Evolutionary conservation across 2,797 vertebrate genomes (phyloP).

Genomic region (Sebastes nivosus): DNA sequence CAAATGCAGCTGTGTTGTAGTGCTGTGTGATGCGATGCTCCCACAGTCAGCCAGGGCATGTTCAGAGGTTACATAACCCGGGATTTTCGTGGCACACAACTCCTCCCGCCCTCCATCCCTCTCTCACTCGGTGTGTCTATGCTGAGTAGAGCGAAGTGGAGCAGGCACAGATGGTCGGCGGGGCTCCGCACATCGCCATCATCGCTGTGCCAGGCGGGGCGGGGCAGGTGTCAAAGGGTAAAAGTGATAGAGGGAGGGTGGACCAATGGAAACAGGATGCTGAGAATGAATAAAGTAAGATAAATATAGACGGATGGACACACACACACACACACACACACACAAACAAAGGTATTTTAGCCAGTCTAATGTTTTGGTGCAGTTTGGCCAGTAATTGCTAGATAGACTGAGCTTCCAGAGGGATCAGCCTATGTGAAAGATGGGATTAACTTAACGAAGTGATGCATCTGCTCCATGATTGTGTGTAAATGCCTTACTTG

Average conservation of each 20-base stretch:
- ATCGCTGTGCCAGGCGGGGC: neutral
- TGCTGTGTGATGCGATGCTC: conserved; percentile 2
- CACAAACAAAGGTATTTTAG: neutral
- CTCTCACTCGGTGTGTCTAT: neutral
- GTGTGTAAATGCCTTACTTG: conserved; percentile 56
- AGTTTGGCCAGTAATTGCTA: conserved; percentile 47
- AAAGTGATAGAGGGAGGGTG: conserved; percentile 13
- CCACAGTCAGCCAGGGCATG: conserved; percentile 23
- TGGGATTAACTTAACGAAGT: conserved; percentile 69
- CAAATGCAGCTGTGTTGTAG: conserved; percentile 31
- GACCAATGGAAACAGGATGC: neutral
- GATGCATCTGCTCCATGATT: conserved; percentile 67
- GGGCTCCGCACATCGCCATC: conserved; percentile 10
- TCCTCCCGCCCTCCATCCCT: conserved; percentile 26
- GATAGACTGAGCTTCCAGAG: conserved; percentile 43
- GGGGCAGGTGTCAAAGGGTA: conserved; percentile 28
- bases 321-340: neutral
- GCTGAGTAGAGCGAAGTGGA: conserved; percentile 8
- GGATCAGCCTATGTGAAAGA: conserved; percentile 50
- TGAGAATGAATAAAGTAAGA: conserved; percentile 10
- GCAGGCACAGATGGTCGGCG: conserved; percentile 66
- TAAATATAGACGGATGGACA: conserved; percentile 26
- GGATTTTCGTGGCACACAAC: conserved; percentile 26
- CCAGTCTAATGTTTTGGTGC: conserved; percentile 21
- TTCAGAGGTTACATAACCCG: conserved; percentile 66